A percentile compares a stretch with the other conserved stretches of the same genome.
Conservation (phyloP, 2,888 invertebrate genomes). For the Poecilus cupreus region DNA sequence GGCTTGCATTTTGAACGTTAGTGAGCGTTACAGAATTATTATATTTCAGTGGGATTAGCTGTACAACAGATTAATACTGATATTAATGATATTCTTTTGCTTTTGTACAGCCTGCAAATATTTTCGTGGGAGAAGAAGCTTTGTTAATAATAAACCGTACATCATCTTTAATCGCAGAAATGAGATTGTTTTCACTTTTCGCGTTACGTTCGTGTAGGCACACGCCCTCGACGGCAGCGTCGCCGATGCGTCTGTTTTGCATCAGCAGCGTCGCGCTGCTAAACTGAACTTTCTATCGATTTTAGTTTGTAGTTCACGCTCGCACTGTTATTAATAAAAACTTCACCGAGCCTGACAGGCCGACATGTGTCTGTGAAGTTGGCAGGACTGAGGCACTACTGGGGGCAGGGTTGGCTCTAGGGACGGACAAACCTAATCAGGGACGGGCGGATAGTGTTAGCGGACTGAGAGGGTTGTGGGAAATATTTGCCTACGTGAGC, state of each 20-base stretch:
- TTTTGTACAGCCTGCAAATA: too few relatives aligned
- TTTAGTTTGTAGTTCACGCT: conserved; percentile 38
- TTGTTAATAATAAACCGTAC: conserved; percentile 5
- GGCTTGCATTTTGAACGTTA: too few relatives aligned
- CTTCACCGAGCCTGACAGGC: conserved; percentile 18
- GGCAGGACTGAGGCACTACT: not conserved
- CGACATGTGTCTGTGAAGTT: conserved; percentile 35
- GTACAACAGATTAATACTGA: too few relatives aligned
- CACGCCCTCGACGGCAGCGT: not conserved
- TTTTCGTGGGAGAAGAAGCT: too few relatives aligned
- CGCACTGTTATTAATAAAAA: conserved; percentile 33
- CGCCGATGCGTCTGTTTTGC: conserved; percentile 1
- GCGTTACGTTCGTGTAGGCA: not conserved
- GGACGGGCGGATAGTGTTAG: not conserved
- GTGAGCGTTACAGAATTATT: too few relatives aligned
- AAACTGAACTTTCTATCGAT: conserved; percentile 7
- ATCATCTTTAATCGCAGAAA: conserved; percentile 30
- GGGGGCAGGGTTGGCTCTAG: conserved; percentile 10
- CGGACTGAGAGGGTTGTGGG: too few relatives aligned
- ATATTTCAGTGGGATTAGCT: too few relatives aligned
- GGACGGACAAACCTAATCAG: conserved; percentile 10
- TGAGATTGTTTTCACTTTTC: conserved; percentile 31
- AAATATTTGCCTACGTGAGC: too few relatives aligned
- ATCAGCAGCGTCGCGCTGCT: not conserved
- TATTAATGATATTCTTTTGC: too few relatives aligned